Base-by-base conservation (phyloP, 2,797 vertebrate genomes). In the Enteromius radiatus region DNA sequence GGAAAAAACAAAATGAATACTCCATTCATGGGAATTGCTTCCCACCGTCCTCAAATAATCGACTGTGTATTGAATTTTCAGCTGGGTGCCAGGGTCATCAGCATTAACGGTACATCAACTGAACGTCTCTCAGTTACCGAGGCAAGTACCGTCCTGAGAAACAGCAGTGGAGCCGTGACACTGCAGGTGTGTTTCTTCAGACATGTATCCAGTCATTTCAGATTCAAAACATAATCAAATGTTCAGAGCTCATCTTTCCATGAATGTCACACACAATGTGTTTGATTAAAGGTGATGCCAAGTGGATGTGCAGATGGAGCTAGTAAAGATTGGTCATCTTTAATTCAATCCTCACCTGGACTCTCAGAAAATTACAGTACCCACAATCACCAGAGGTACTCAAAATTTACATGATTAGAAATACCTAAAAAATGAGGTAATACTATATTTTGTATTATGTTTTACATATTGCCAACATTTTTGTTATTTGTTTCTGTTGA, bases 31-130 rank as follows among this genome's bases (percentile, higher is more conserved):
- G 38, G 12, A 69, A 71, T 17, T 69, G 45, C 49, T 45, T 47
- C 19, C 28, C 12, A 17, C 49, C 26, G 4, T 3, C 21, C 26
- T 65, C 38, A 54, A 15, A 45, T 59, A 59, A 80, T 61, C 7
- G 33, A 33, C 9, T 54, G 23, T 63, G 21, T 41, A 61, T 73
- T 75, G 84, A 3, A 87, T 85, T 38, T 85, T 84, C 91, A 99
- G 97, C 93, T 94, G 84, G 96, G 97, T 56, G 96, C 97, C 88
- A 93, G 92, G 88, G 96, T 98, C 89, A 93, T 98, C 88, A 96
- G 94, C 88, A 96, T 98, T 88, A 96, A 96, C 75, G 94, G 95
- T 76, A 94, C 94, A 59, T 92, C 95, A 77, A 94, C 95, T 0
- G 96, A 97, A 86, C 95, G 95, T 38, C 95, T 96, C 95, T 97